A percentile compares a stretch with the other conserved stretches of the same genome.
These are phyloP conservation scores for Tyrophagus putrescentiae DNA, from an alignment of 1,140 invertebrate species.

Conservation along the genomic window DNA sequence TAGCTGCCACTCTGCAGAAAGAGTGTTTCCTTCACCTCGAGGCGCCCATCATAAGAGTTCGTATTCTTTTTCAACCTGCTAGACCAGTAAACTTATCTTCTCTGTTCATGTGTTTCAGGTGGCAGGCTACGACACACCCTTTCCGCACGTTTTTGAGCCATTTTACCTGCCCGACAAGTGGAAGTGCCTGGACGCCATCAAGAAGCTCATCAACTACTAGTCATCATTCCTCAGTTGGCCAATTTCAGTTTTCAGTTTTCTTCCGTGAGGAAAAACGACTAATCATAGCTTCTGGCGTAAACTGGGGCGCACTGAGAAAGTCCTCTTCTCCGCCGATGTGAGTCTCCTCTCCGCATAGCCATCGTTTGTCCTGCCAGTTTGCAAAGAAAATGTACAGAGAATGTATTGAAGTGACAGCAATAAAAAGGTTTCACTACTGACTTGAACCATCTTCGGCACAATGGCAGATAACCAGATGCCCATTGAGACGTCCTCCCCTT, in stretches of 20 bases:
- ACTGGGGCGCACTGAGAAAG: conserved; percentile 5
- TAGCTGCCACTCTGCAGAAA: conserved; percentile 77
- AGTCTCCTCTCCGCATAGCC: conserved; percentile 12
- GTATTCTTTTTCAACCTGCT: not conserved
- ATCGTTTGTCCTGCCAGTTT: conserved; percentile 18
- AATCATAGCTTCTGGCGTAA: conserved; percentile 3
- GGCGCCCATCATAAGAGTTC: conserved; percentile 69
- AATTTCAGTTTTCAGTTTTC: not conserved
- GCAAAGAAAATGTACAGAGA: not conserved
- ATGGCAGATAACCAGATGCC: conserved; percentile 34
- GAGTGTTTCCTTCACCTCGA: conserved; percentile 90
- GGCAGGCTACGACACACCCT: conserved; percentile 93
- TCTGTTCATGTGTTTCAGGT: not conserved
- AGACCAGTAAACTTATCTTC: not conserved
- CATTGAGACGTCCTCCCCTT: conserved; percentile 34
- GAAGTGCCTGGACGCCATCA: conserved; percentile 67
- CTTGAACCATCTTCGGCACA: conserved; percentile 23
- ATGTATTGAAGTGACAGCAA: not conserved
- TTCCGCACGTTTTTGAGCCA: conserved; percentile 86
- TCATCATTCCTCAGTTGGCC: not conserved
- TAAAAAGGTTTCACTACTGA: conserved; percentile 17
- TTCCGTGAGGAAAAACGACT: not conserved
- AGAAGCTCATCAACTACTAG: conserved; percentile 57
- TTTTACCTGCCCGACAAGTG: conserved; percentile 91
- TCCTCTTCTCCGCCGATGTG: not conserved